Evolutionary conservation across 2,113 vertebrate species (phyloP).

Genomic region (Siniperca chuatsi): DNA sequence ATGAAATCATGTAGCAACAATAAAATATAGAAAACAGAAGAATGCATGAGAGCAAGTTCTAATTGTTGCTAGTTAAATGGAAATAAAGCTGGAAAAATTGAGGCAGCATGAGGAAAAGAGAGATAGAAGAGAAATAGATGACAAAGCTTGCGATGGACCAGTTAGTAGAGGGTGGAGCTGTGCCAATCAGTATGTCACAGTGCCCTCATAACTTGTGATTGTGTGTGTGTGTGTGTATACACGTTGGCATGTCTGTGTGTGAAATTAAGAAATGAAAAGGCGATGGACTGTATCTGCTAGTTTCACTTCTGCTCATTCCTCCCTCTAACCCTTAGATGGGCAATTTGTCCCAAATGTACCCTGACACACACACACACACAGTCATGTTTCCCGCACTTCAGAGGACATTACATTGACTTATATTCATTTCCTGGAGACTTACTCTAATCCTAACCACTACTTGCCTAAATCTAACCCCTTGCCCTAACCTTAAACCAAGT

Average conservation of each 20-base stretch:
- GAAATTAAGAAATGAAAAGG: constrained; percentile 35
- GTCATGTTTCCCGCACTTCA: too few relatives aligned
- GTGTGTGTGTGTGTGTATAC: background rate
- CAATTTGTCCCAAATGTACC: constrained; percentile 34
- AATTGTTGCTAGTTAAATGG: background rate
- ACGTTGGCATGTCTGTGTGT: background rate
- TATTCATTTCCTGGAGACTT: too few relatives aligned
- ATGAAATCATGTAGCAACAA: background rate
- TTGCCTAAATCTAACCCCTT: too few relatives aligned
- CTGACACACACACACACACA: background rate
- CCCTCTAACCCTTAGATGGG: background rate
- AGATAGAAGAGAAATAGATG: background rate
- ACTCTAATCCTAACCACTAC: too few relatives aligned
- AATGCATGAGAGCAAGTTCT: background rate
- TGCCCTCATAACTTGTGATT: constrained; percentile 5
- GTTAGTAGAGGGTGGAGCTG: constrained; percentile 3
- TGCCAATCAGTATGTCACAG: constrained; percentile 28
- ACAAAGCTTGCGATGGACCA: background rate
- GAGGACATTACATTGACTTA: too few relatives aligned
- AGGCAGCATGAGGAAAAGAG: background rate
- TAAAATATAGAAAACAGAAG: background rate
- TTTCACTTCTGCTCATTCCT: constrained; percentile 23
- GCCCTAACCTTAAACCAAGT: too few relatives aligned
- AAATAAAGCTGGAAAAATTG: constrained; percentile 4
- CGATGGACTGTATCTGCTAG: constrained; percentile 25